Conservation (phyloP, 2,888 invertebrate species). For the Metellina segmentata region DNA sequence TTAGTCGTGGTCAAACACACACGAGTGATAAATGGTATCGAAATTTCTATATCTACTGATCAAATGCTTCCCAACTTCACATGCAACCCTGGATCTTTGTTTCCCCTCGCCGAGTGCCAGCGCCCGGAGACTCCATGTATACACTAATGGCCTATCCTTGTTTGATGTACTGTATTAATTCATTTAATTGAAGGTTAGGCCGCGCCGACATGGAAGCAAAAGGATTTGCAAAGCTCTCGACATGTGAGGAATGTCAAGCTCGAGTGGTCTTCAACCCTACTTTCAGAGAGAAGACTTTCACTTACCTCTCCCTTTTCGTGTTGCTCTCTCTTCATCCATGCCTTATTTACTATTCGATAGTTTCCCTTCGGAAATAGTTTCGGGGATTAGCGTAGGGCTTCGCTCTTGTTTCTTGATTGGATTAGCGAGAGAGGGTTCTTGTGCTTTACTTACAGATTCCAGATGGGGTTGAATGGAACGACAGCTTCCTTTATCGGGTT, state of each 20-base stretch:
- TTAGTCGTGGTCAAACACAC: too few relatives aligned
- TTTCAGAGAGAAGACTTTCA: neutral
- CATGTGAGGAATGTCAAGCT: constrained; percentile 5
- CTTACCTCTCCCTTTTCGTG: neutral
- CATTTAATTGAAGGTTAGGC: constrained; percentile 22
- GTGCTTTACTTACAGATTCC: neutral
- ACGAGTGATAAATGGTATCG: too few relatives aligned
- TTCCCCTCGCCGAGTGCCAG: too few relatives aligned
- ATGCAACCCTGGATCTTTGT: too few relatives aligned
- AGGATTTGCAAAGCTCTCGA: constrained; percentile 4
- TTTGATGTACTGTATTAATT: constrained; percentile 42
- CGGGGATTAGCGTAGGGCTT: constrained; percentile 31
- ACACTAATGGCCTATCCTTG: too few relatives aligned
- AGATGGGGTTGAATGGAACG: constrained; percentile 3
- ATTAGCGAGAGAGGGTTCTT: constrained; percentile 8
- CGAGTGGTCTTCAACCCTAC: neutral
- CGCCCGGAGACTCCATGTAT: too few relatives aligned
- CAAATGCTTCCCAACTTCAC: too few relatives aligned
- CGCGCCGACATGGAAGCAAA: neutral
- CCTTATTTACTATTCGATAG: neutral
- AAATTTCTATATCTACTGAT: too few relatives aligned
- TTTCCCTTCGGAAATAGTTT: neutral
- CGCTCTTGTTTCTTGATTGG: constrained; percentile 41
- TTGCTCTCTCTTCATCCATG: constrained; percentile 14
- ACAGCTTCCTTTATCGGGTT: neutral